A percentile compares a stretch with the other conserved stretches of the same genome.
Conservation (phyloP, 2,113 vertebrate genomes). For the Rhizomys pruinosus region DNA sequence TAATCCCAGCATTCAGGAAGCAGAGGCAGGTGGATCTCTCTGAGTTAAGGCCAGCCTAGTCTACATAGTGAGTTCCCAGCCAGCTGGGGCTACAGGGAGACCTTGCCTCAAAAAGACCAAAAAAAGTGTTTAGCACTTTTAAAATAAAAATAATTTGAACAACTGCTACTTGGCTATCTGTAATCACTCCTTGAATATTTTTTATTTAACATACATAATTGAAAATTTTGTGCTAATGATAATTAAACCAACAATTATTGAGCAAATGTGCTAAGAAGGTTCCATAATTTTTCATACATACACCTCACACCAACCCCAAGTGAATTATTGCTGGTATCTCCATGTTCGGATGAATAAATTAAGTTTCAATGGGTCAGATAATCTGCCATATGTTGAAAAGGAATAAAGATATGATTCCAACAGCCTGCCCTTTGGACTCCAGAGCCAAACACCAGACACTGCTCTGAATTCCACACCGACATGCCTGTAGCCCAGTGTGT, state of each 20-base stretch:
- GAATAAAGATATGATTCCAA: neutral
- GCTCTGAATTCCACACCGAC: neutral
- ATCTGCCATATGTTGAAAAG: neutral
- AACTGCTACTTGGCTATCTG: neutral
- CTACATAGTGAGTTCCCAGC: too few relatives aligned
- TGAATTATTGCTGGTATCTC: neutral
- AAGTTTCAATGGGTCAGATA: neutral
- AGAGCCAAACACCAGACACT: neutral
- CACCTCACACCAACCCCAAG: neutral
- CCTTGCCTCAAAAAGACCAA: too few relatives aligned
- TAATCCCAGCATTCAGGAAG: too few relatives aligned
- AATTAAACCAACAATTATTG: neutral
- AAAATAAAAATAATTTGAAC: slow-evolving; percentile 17
- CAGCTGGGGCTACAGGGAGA: too few relatives aligned
- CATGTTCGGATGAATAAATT: neutral
- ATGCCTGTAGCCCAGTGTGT: neutral
- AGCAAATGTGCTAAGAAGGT: neutral
- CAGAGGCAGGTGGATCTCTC: too few relatives aligned
- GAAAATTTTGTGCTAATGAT: neutral
- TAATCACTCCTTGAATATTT: neutral
- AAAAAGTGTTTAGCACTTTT: neutral
- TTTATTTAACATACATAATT: neutral
- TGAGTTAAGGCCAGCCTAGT: too few relatives aligned
- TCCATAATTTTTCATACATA: neutral
- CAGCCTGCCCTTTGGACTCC: neutral